Evolutionary conservation across 2,888 invertebrate genomes (phyloP).

Genomic region (Phortica magna): DNA sequence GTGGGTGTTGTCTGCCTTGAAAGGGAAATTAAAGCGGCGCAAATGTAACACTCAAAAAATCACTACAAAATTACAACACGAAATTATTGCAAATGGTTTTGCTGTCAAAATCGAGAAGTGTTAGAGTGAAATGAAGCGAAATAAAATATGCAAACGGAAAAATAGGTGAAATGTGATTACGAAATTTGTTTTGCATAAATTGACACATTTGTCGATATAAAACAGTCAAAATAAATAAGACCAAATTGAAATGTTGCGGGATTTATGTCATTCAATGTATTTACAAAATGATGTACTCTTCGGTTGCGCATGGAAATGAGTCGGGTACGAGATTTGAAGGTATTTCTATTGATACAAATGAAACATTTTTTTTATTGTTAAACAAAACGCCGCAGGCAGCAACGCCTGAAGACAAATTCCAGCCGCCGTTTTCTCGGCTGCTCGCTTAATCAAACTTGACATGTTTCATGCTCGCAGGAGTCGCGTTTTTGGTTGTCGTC

Average conservation of each 20-base stretch:
- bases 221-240: conserved; percentile 25
- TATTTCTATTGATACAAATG: neutral
- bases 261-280: conserved; percentile 18
- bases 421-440: neutral
- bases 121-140: neutral
- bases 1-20: neutral
- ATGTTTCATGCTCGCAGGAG: neutral
- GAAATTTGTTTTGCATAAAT: conserved; percentile 27
- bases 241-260: neutral
- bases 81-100: neutral
- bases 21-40: neutral
- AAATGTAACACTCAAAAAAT: neutral
- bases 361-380: neutral
- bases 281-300: no score
- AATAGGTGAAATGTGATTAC: conserved; percentile 24
- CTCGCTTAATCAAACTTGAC: conserved; percentile 18
- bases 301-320: neutral
- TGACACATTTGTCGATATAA: conserved; percentile 24
- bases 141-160: neutral
- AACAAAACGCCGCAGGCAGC: neutral
- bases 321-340: neutral
- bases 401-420: neutral
- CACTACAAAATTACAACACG: neutral
- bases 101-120: neutral
- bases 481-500: neutral